Evolutionary conservation across 2,888 invertebrate species (phyloP).

Genomic region (Dorcus hopei): DNA sequence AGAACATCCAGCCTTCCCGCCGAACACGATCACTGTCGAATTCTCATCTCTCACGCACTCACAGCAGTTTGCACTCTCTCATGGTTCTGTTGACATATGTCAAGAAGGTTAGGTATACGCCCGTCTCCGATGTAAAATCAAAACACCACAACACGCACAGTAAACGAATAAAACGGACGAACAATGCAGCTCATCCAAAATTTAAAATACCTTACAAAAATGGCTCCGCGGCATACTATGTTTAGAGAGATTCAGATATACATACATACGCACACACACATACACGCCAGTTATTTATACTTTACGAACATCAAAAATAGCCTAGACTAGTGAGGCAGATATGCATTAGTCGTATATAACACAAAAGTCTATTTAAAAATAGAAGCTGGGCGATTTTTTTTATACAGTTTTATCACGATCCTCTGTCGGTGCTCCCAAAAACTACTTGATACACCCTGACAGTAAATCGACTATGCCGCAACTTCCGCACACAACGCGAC

Average conservation of each 20-base stretch:
- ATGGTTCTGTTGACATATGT: slow-evolving; percentile 29
- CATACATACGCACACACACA: slow-evolving; percentile 22
- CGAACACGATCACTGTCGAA: slow-evolving; percentile 25
- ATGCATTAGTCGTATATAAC: slow-evolving; percentile 47
- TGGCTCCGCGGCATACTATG: slow-evolving; percentile 47
- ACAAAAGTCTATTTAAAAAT: slow-evolving; percentile 50
- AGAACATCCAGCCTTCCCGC: slow-evolving; percentile 28
- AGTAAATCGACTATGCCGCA: slow-evolving; percentile 40
- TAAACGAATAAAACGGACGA: slow-evolving; percentile 8
- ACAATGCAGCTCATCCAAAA: slow-evolving; percentile 23
- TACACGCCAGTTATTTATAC: slow-evolving; percentile 48
- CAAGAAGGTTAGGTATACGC: slow-evolving; percentile 22
- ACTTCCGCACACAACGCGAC: slow-evolving; percentile 15
- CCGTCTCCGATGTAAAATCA: slow-evolving; percentile 5
- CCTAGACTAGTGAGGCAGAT: slow-evolving; percentile 43
- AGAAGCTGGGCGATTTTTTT: slow-evolving; percentile 45
- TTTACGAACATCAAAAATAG: slow-evolving; percentile 47
- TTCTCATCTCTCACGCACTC: slow-evolving; percentile 21
- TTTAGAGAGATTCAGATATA: slow-evolving; percentile 30
- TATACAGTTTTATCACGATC: slow-evolving; percentile 39
- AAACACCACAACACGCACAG: slow-evolving; percentile 14
- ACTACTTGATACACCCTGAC: slow-evolving; percentile 50
- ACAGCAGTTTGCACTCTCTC: slow-evolving; percentile 20
- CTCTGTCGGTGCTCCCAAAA: slow-evolving; percentile 48
- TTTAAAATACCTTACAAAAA: slow-evolving; percentile 37